These are phyloP conservation scores for Tachysurus vachellii DNA, from an alignment of 2,113 vertebrate species.

Conservation along the genomic window DNA sequence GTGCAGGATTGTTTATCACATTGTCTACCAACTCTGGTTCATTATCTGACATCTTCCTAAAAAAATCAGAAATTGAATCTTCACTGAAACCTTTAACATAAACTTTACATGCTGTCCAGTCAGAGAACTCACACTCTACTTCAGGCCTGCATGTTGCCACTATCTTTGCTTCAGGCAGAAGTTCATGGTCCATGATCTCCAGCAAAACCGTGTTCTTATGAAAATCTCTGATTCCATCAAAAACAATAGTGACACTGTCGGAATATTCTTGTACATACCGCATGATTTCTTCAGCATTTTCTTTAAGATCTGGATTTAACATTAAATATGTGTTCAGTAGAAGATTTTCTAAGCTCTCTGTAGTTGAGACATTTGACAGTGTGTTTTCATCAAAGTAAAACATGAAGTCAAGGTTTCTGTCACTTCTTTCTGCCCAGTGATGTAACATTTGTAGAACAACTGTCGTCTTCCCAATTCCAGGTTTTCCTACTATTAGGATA, in stretches of 20 bases:
- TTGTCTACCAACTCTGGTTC: constrained; percentile 17
- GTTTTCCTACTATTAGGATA: constrained; percentile 51
- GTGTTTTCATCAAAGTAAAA: constrained; percentile 49
- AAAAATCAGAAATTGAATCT: constrained; percentile 37
- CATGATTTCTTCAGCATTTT: constrained; percentile 30
- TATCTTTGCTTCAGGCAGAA: constrained; percentile 49
- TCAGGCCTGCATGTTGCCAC: constrained; percentile 50
- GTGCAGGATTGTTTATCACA: constrained; percentile 45
- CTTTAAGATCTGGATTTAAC: neutral
- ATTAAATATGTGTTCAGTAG: constrained; percentile 31
- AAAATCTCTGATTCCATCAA: constrained; percentile 50
- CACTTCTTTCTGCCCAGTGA: constrained; percentile 41
- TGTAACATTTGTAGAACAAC: constrained; percentile 39
- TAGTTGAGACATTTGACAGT: constrained; percentile 2
- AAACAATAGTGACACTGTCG: constrained; percentile 45
- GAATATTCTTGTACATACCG: constrained; percentile 40
- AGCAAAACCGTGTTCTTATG: neutral
- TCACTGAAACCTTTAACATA: constrained; percentile 49
- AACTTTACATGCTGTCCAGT: constrained; percentile 28
- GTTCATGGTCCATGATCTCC: constrained; percentile 11
- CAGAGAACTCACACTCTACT: neutral
- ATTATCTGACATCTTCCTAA: constrained; percentile 12
- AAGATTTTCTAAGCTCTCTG: constrained; percentile 26
- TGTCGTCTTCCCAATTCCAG: constrained; percentile 55
- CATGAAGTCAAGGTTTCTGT: constrained; percentile 38